Evolutionary conservation across 2,888 invertebrate species (phyloP).

Genomic region (Scelioninae gen. 1): DNA sequence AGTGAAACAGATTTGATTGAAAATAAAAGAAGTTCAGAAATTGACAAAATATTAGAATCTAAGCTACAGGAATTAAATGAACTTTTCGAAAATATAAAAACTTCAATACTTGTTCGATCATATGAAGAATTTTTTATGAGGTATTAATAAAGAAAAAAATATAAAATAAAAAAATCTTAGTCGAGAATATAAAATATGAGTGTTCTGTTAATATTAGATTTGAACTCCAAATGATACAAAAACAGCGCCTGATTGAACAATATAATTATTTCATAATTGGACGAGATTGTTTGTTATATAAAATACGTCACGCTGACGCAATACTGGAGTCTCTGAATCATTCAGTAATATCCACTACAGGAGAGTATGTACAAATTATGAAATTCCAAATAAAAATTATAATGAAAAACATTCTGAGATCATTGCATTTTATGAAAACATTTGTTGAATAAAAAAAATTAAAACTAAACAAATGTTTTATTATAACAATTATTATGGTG

Average conservation of each 20-base stretch:
- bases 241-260: constrained; percentile 85
- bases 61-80: constrained; percentile 73
- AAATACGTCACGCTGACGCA: constrained; percentile 85
- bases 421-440: not conserved
- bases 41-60: too few relatives aligned
- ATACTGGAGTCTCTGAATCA: constrained; percentile 86
- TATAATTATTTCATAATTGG: constrained; percentile 84
- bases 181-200: not conserved
- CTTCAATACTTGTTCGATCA: constrained; percentile 82
- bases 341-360: constrained; percentile 77
- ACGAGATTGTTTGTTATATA: constrained; percentile 85
- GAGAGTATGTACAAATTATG: constrained; percentile 74
- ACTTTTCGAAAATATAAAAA: constrained; percentile 81
- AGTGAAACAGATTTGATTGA: too few relatives aligned
- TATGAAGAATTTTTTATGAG: constrained; percentile 84
- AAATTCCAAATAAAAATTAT: not conserved
- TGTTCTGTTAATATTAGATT: constrained; percentile 80
- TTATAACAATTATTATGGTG: too few relatives aligned
- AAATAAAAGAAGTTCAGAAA: too few relatives aligned
- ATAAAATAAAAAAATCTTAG: not conserved
- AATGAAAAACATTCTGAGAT: not conserved
- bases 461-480: too few relatives aligned
- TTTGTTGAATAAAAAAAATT: not conserved
- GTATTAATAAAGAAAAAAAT: constrained; percentile 75
- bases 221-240: constrained; percentile 86